Conservation (phyloP, 2,113 vertebrate genomes). For the Xenopus tropicalis region DNA sequence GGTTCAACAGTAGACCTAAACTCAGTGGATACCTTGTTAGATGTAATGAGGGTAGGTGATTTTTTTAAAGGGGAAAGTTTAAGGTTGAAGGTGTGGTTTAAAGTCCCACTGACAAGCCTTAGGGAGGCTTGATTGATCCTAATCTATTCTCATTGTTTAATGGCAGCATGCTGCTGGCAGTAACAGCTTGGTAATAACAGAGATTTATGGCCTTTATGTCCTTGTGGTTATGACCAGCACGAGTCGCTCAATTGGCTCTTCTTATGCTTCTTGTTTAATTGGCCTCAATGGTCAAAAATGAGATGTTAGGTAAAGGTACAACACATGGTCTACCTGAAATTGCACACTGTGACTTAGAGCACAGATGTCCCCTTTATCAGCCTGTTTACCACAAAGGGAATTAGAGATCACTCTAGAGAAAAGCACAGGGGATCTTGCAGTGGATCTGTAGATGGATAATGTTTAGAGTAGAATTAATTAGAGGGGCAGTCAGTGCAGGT, state of each 20-base stretch:
- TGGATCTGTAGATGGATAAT: constrained; percentile 38
- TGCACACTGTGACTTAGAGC: constrained; percentile 57
- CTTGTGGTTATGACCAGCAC: constrained; percentile 68
- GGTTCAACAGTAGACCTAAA: constrained; percentile 61
- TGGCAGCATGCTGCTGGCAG: constrained; percentile 67
- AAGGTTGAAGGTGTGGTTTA: constrained; percentile 68
- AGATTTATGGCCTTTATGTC: constrained; percentile 69
- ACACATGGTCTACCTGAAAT: constrained; percentile 73
- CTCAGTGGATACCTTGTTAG: constrained; percentile 69
- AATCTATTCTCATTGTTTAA: constrained; percentile 72
- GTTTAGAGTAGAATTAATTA: constrained; percentile 51
- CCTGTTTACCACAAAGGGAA: constrained; percentile 51
- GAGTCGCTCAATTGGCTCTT: constrained; percentile 58
- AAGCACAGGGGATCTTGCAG: constrained; percentile 46
- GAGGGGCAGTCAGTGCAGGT: constrained; percentile 37
- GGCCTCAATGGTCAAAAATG: constrained; percentile 65
- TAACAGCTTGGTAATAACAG: constrained; percentile 80
- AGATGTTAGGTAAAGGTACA: constrained; percentile 67
- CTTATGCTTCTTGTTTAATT: constrained; percentile 63
- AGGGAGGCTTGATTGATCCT: constrained; percentile 71
- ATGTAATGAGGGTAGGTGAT: constrained; percentile 57
- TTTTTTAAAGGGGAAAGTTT: constrained; percentile 58
- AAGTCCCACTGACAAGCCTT: constrained; percentile 69
- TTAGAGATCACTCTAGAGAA: constrained; percentile 47
- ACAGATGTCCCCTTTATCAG: constrained; percentile 71